phyloP scores from a whole-genome alignment of 2,113 vertebrate species.

The Cinclus cinclus region DNA sequence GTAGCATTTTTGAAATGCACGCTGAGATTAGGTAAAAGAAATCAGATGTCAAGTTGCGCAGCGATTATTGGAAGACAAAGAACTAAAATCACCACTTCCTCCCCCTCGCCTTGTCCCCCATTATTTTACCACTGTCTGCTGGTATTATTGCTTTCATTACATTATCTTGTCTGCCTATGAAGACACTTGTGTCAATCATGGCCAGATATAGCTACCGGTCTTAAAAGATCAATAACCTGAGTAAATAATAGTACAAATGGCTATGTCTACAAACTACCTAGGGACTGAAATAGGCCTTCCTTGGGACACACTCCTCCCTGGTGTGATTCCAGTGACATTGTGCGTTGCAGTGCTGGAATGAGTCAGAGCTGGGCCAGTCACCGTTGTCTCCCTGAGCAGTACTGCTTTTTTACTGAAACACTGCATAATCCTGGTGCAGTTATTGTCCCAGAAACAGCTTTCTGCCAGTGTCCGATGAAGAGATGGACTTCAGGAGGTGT shows the following conservation, averaged over 20 bases:
- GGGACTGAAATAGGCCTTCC: background rate
- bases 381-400: accelerated
- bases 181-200: background rate
- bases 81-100: conserved; percentile 33
- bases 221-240: conserved; percentile 2
- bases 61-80: conserved; percentile 49
- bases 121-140: conserved; percentile 26
- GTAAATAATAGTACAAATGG: conserved; percentile 6
- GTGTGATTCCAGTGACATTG: background rate
- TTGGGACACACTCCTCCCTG: background rate
- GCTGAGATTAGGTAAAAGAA: conserved; percentile 65
- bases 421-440: background rate
- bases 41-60: conserved; percentile 36
- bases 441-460: background rate
- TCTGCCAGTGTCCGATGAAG: background rate
- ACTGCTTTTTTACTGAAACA: background rate
- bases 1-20: conserved; percentile 49
- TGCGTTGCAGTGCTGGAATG: background rate
- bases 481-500: background rate
- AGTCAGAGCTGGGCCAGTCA: background rate
- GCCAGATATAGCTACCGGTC: background rate
- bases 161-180: conserved; percentile 2
- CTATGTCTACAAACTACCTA: background rate
- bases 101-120: background rate
- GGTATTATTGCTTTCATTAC: background rate